Conservation (phyloP, 2,888 invertebrate genomes). For the Epinotia bilunana region DNA sequence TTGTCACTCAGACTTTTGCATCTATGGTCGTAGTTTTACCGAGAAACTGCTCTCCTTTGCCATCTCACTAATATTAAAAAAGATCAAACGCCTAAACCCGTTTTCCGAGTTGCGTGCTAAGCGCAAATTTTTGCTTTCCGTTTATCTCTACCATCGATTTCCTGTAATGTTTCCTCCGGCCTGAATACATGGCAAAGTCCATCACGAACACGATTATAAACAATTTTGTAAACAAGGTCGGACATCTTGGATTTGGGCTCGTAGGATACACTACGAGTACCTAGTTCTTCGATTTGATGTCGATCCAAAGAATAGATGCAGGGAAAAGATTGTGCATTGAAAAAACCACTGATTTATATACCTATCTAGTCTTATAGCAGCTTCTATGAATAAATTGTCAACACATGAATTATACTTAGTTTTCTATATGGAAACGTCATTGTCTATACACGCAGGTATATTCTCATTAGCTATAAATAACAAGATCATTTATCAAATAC, state of each 20-base stretch:
- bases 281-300: background rate
- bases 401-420: too few species aligned
- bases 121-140: slow-evolving; percentile 38
- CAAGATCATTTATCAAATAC: slow-evolving; percentile 1
- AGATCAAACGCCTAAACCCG: slow-evolving; percentile 12
- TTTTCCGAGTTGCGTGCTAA: slow-evolving; percentile 35
- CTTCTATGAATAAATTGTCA: too few species aligned
- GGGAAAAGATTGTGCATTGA: background rate
- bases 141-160: slow-evolving; percentile 37
- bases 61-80: background rate
- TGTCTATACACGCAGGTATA: background rate
- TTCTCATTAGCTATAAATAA: background rate
- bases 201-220: slow-evolving; percentile 32
- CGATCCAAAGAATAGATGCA: background rate
- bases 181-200: slow-evolving; percentile 36
- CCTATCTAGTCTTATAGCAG: too few species aligned
- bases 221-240: slow-evolving; percentile 27
- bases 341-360: background rate
- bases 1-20: too few species aligned
- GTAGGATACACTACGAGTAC: too few species aligned
- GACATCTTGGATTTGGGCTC: slow-evolving; percentile 19
- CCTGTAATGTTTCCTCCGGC: slow-evolving; percentile 34
- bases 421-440: background rate
- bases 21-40: background rate
- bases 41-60: background rate